phyloP scores from a whole-genome alignment of 2,797 vertebrate genomes.

The Gallirallus australis region DNA sequence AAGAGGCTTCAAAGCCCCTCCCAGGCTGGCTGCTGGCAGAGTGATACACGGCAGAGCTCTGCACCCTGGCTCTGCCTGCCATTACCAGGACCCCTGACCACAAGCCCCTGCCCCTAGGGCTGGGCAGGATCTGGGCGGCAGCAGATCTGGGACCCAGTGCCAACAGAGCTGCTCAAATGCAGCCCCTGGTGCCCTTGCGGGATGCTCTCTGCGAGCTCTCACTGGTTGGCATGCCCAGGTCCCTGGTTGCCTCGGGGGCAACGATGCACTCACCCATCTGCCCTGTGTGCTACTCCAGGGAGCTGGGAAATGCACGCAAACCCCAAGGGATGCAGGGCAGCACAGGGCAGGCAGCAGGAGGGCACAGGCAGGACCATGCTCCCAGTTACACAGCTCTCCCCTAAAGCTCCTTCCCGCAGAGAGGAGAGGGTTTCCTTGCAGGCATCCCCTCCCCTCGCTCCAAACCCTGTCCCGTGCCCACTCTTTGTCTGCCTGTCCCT shows the following conservation, averaged over 20 bases:
- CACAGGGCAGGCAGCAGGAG: not conserved
- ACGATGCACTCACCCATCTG: not conserved
- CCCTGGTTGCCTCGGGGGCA: not conserved
- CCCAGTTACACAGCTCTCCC: accelerated
- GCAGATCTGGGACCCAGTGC: not conserved
- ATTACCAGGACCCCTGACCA: not conserved
- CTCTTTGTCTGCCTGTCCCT: constrained; percentile 64
- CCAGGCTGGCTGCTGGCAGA: not conserved
- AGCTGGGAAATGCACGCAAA: not conserved
- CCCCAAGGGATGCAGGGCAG: not conserved
- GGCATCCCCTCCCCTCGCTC: constrained; percentile 24
- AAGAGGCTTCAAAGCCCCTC: not conserved
- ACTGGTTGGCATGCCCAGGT: not conserved
- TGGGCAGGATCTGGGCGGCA: not conserved
- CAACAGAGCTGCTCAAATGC: not conserved
- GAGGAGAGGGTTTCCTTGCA: not conserved
- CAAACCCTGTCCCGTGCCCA: constrained; percentile 43
- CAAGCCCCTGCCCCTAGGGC: accelerated
- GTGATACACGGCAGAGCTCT: not conserved
- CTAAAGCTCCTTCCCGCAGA: not conserved
- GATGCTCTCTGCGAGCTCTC: not conserved
- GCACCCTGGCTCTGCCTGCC: accelerated
- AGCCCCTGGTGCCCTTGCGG: accelerated
- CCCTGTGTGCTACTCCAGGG: not conserved
- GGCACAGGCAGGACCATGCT: not conserved